phyloP scores from a whole-genome alignment of 2,888 invertebrate species.

The Spialia ferax region DNA sequence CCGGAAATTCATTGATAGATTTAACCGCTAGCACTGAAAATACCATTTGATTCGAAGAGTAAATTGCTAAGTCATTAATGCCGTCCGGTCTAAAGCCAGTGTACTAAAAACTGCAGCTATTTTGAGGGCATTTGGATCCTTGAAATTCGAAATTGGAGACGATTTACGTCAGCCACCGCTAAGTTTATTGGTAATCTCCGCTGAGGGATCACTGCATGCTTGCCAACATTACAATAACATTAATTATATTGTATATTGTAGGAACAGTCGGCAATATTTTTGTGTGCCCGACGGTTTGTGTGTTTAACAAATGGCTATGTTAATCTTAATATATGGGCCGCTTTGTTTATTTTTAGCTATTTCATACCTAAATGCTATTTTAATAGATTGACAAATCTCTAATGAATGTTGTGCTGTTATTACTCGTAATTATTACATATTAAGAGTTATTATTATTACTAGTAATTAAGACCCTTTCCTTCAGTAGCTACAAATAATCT shows the following conservation, averaged over 20 bases:
- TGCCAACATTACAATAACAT: slow-evolving; percentile 35
- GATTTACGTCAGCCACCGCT: slow-evolving; percentile 55
- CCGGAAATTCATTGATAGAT: slow-evolving; percentile 86
- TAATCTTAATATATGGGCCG: neutral
- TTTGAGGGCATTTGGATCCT: slow-evolving; percentile 67
- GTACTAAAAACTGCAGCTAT: slow-evolving; percentile 77
- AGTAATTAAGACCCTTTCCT: no score
- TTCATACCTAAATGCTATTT: neutral
- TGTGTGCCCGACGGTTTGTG: neutral
- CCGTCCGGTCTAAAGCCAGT: slow-evolving; percentile 75
- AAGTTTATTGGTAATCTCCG: slow-evolving; percentile 40
- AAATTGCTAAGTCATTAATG: slow-evolving; percentile 82
- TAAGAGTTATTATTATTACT: no score
- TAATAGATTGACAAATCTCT: neutral
- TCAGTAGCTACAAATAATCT: no score
- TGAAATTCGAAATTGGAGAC: slow-evolving; percentile 58
- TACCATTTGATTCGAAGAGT: slow-evolving; percentile 80
- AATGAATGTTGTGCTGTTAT: neutral
- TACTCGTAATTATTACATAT: no score
- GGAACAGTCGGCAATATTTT: slow-evolving; percentile 13
- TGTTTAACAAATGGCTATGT: slow-evolving; percentile 5
- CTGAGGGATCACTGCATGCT: slow-evolving; percentile 30
- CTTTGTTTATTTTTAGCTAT: slow-evolving; percentile 3
- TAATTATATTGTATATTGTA: slow-evolving; percentile 22
- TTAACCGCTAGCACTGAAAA: slow-evolving; percentile 77